Evolutionary conservation across 2,888 invertebrate genomes (phyloP), one percentile per base, ranked within the genome.

Genomic region (Eristalis pertinax): DNA sequence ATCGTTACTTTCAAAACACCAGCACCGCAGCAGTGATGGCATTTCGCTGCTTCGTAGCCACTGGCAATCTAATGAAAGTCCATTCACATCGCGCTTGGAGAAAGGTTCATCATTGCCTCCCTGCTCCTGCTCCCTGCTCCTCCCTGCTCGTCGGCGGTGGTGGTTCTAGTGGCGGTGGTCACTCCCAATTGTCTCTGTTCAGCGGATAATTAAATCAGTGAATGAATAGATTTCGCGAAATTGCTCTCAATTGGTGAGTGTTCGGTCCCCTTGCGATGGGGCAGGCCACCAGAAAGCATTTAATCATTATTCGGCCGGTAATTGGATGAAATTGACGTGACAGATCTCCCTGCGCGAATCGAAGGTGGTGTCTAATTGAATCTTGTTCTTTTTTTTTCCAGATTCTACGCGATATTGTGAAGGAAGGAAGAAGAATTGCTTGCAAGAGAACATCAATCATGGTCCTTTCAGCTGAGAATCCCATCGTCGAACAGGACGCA

Each of bases 261-360:
- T 13, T 13, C 38, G 13, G 38, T 4, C 38, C 26, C 15, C 19
- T 19, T 19, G 10, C 60, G 13, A 24, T 0, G 26, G 26, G 50
- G 19, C 1, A 60, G 58, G 22, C 60, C 11, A 26, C 26, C 26
- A 13, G 15, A 50, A 77, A 70, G 77, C 74, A 85, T 82, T 78
- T 82, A 74, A 58, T 82, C 82, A 86, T 86, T 82, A 82, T 86
- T 50, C 77, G 65, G 74, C 69, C 74, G 38, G 77, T 86, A 82
- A 86, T 82, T 82, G 82, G 72, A 62, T 74, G 15, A 56, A 81
- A 77, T 77, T 58, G 68, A 73, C 22, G 19, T 26, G 13, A 68
- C 29, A 69, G 74, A 80, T 69, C 60, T 29, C 7, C 56, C 19
- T 38, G 29, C 58, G 58, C 58, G 58, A 58, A 81, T 81, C 74